Evolutionary conservation across 2,797 vertebrate species (phyloP).

Genomic region (Rhadinocentrus ornatus): DNA sequence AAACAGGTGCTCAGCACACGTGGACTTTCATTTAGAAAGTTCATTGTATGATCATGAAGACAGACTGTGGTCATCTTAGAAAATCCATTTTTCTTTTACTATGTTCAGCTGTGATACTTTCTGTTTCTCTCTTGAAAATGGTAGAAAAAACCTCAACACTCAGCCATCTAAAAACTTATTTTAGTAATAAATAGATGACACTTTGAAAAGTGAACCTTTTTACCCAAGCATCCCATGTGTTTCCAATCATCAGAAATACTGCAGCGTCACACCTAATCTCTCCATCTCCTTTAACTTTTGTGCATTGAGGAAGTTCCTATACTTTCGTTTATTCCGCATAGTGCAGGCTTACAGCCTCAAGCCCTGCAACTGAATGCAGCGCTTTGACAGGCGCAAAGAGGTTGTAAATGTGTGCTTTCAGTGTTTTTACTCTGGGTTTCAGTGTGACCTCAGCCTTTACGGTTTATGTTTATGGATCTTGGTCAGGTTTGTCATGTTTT

Average conservation of each 20-base stretch:
- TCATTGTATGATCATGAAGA: too few species aligned
- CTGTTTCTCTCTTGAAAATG: too few species aligned
- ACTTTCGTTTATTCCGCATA: slow-evolving; percentile 40
- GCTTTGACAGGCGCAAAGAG: slow-evolving; percentile 22
- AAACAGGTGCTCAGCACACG: too few species aligned
- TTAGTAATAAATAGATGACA: too few species aligned
- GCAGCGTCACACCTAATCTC: slow-evolving; percentile 39
- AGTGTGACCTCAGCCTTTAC: slow-evolving; percentile 30
- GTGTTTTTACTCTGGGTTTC: slow-evolving; percentile 36
- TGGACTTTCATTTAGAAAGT: too few species aligned
- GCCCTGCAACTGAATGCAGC: neutral
- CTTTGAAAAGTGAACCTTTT: neutral
- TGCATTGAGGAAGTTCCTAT: slow-evolving; percentile 31
- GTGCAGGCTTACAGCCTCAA: slow-evolving; percentile 24
- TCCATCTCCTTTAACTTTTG: slow-evolving; percentile 33
- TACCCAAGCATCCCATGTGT: neutral
- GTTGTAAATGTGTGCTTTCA: neutral
- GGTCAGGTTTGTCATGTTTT: slow-evolving; percentile 38
- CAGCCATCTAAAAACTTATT: too few species aligned
- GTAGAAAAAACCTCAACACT: too few species aligned
- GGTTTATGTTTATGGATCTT: slow-evolving; percentile 36
- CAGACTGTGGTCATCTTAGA: too few species aligned
- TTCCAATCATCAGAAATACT: slow-evolving; percentile 23
- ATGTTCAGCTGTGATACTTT: too few species aligned
- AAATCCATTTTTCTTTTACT: too few species aligned